Conservation (phyloP, 1,140 invertebrate genomes). For the Drosophila bifasciata region DNA sequence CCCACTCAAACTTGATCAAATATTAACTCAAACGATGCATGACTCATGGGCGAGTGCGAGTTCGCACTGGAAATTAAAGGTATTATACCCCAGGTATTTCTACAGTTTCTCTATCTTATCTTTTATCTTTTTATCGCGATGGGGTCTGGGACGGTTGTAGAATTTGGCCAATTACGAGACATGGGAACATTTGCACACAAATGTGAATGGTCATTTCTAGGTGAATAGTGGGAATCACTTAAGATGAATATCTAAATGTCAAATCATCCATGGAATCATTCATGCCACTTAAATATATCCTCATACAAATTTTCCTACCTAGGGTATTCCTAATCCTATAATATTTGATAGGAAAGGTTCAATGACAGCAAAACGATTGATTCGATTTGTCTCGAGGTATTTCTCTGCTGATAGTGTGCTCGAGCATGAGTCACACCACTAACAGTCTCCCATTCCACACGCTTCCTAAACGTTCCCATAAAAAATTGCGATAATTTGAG, state of each 20-base stretch:
- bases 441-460: background rate
- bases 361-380: constrained; percentile 53
- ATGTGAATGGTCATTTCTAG: too few species aligned
- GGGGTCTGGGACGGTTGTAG: constrained; percentile 20
- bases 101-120: constrained; percentile 44
- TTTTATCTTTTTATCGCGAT: constrained; percentile 12
- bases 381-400: constrained; percentile 15
- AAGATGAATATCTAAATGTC: too few species aligned
- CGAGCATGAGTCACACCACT: constrained; percentile 29
- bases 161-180: constrained; percentile 19
- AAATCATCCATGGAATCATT: too few species aligned
- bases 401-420: constrained; percentile 20
- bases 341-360: constrained; percentile 37
- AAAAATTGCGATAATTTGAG: constrained; percentile 3
- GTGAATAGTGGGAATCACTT: too few species aligned
- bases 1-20: constrained; percentile 16
- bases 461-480: constrained; percentile 18
- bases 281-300: too few species aligned
- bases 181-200: background rate
- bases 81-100: constrained; percentile 40
- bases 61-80: constrained; percentile 30
- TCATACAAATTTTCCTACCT: too few species aligned
- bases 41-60: constrained; percentile 17
- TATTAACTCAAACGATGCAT: constrained; percentile 24
- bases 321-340: too few species aligned